phyloP scores from a whole-genome alignment of 2,113 vertebrate genomes.

The Desmodus rotundus region DNA sequence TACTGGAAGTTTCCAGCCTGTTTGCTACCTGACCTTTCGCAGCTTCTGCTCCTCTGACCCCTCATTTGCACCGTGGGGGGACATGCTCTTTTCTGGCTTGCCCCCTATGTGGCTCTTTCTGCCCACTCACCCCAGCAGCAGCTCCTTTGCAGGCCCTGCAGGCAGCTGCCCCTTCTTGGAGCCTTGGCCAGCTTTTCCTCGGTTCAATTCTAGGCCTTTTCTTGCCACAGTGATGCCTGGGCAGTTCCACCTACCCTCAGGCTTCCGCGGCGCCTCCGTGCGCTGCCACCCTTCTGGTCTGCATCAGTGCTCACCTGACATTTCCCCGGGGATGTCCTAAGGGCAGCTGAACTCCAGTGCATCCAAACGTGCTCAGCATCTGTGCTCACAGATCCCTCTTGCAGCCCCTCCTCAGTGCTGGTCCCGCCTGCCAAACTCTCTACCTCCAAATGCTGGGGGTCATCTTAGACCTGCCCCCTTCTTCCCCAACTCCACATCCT shows the following conservation, averaged over 20 bases:
- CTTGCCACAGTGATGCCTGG: rapidly evolving
- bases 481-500: neutral
- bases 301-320: neutral
- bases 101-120: rapidly evolving
- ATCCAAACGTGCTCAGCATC: neutral
- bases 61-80: neutral
- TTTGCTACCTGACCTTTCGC: neutral
- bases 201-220: neutral
- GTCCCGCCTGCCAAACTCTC: neutral
- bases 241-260: rapidly evolving
- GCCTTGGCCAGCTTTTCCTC: neutral
- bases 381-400: neutral
- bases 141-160: neutral
- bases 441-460: rapidly evolving
- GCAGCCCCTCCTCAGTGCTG: neutral
- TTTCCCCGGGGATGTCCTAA: neutral
- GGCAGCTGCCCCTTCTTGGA: rapidly evolving
- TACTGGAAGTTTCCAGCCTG: neutral
- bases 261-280: neutral
- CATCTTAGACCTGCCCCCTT: neutral
- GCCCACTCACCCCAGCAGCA: too few species aligned
- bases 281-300: rapidly evolving
- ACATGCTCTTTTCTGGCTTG: neutral
- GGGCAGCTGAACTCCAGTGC: neutral
- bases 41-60: neutral